These are phyloP conservation scores for Leucania comma DNA, from an alignment of 2,888 invertebrate genomes.

Conservation along the genomic window DNA sequence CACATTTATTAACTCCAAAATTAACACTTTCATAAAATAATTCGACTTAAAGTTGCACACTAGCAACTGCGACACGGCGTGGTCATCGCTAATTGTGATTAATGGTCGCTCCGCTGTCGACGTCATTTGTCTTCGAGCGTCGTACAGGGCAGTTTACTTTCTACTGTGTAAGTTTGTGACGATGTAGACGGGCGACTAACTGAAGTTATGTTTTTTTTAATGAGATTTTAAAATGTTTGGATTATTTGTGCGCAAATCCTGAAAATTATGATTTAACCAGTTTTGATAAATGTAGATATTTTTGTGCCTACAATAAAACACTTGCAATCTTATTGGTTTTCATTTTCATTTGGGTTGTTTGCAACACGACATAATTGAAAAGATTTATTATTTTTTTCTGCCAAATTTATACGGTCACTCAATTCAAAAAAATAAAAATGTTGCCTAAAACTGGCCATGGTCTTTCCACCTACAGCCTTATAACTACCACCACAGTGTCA, in stretches of 20 bases:
- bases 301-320: not conserved
- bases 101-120: conserved; percentile 78
- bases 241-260: conserved; percentile 14
- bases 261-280: not conserved
- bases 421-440: not conserved
- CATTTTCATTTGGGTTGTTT: not conserved
- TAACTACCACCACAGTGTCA: too few relatives aligned
- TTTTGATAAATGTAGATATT: not conserved
- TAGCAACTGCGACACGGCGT: conserved; percentile 66
- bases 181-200: conserved; percentile 69
- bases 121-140: conserved; percentile 84
- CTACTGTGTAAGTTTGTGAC: conserved; percentile 71
- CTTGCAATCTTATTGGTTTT: not conserved
- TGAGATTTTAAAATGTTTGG: conserved; percentile 38
- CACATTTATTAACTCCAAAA: conserved; percentile 54
- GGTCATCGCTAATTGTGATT: conserved; percentile 87
- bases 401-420: not conserved
- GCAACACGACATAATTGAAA: not conserved
- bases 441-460: too few relatives aligned
- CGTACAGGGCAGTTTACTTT: conserved; percentile 82
- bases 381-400: not conserved
- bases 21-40: conserved; percentile 66
- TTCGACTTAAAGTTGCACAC: conserved; percentile 70
- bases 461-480: too few relatives aligned
- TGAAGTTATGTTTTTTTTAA: conserved; percentile 37